Evolutionary conservation across 2,797 vertebrate genomes (phyloP).

Genomic region (Aplochiton taeniatus): DNA sequence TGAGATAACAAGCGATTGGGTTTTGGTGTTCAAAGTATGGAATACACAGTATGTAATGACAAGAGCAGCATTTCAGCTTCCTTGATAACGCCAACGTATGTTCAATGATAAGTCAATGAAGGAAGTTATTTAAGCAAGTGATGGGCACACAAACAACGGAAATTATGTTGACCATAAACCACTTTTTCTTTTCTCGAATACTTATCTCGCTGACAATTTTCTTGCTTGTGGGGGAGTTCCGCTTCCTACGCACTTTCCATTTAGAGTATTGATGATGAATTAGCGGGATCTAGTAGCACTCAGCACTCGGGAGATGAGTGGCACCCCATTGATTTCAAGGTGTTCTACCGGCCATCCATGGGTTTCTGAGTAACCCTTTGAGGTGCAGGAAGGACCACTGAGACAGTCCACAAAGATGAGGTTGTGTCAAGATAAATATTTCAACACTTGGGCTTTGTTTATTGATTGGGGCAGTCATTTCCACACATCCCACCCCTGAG

Average conservation of each 20-base stretch:
- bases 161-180: background rate
- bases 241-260: constrained; percentile 66
- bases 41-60: constrained; percentile 22
- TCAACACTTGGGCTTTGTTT: constrained; percentile 86
- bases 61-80: constrained; percentile 31
- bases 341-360: constrained; percentile 81
- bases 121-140: background rate
- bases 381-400: constrained; percentile 80
- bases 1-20: constrained; percentile 68
- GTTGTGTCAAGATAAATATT: constrained; percentile 85
- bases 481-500: constrained; percentile 77
- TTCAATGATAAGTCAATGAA: constrained; percentile 9
- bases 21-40: constrained; percentile 67
- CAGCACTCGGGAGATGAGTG: constrained; percentile 77
- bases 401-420: constrained; percentile 78
- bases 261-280: constrained; percentile 76
- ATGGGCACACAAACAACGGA: background rate
- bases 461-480: constrained; percentile 86
- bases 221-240: constrained; percentile 45
- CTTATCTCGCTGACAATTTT: background rate
- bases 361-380: constrained; percentile 83
- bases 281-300: constrained; percentile 79
- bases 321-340: constrained; percentile 81
- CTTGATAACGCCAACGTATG: background rate
- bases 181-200: background rate